Evolutionary conservation across 2,888 invertebrate genomes (phyloP).

Genomic region (Eurois occulta): DNA sequence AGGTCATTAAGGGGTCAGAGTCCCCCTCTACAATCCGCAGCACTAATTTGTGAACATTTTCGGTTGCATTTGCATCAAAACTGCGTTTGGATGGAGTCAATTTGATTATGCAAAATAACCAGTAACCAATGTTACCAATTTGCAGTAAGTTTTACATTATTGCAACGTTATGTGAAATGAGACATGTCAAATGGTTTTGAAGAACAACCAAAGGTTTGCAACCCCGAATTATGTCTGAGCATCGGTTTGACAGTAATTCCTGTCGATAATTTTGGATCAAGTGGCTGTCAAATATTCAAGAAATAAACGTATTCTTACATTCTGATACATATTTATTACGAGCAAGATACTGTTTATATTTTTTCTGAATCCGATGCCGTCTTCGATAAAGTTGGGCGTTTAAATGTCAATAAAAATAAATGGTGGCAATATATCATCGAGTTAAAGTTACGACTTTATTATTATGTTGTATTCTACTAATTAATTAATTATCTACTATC

Average conservation of each 20-base stretch:
- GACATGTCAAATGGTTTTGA: slow-evolving; percentile 67
- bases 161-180: slow-evolving; percentile 74
- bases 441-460: slow-evolving; percentile 56
- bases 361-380: slow-evolving; percentile 14
- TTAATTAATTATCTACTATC: slow-evolving; percentile 50
- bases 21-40: slow-evolving; percentile 43
- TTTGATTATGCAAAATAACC: slow-evolving; percentile 86
- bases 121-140: slow-evolving; percentile 77
- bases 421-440: slow-evolving; percentile 45
- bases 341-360: background rate
- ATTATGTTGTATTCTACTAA: slow-evolving; percentile 53
- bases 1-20: slow-evolving; percentile 34
- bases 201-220: slow-evolving; percentile 37
- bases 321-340: slow-evolving; percentile 3
- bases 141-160: slow-evolving; percentile 79
- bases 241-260: slow-evolving; percentile 15
- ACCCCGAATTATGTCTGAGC: slow-evolving; percentile 12
- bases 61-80: slow-evolving; percentile 83
- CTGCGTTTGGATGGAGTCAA: slow-evolving; percentile 72
- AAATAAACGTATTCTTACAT: background rate
- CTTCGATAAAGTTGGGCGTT: slow-evolving; percentile 41
- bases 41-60: slow-evolving; percentile 65
- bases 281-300: background rate
- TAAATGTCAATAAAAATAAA: slow-evolving; percentile 58
- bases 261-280: slow-evolving; percentile 14